Percentiles rank a stretch among this genome's conserved stretches.
phyloP scores from a whole-genome alignment of 2,797 vertebrate species.

The Eulemur coronatus region DNA sequence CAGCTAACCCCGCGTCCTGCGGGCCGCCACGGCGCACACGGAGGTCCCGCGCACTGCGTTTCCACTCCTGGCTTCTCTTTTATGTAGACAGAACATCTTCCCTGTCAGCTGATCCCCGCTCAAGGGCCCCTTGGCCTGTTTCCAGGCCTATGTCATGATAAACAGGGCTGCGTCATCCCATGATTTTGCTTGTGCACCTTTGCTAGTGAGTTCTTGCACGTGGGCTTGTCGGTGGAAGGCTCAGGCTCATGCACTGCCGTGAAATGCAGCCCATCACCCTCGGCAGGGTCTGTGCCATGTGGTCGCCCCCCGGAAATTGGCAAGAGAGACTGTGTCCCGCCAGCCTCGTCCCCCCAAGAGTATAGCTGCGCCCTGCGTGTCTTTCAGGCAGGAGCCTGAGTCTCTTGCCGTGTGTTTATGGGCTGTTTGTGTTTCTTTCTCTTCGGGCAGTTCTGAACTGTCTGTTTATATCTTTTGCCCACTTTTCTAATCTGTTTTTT shows the following conservation, averaged over 20 bases:
- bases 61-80: not conserved
- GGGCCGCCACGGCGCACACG: rapidly evolving
- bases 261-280: rapidly evolving
- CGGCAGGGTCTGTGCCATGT: rapidly evolving
- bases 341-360: not conserved
- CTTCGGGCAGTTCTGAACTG: not conserved
- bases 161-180: too few relatives aligned
- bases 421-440: not conserved
- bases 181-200: not conserved
- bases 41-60: not conserved
- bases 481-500: not conserved
- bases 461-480: not conserved
- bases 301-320: too few relatives aligned
- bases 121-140: too few relatives aligned
- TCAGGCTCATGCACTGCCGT: rapidly evolving
- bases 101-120: not conserved
- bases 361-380: not conserved
- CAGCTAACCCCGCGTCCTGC: too few relatives aligned
- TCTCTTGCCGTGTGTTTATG: not conserved
- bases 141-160: not conserved
- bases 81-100: not conserved
- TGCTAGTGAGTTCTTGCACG: not conserved
- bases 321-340: not conserved
- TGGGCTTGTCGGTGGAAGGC: too few relatives aligned
- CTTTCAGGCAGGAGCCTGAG: not conserved